A percentile compares a stretch with the other conserved stretches of the same genome.
Conservation (phyloP, 2,113 vertebrate genomes). For the Nipponia nippon region DNA sequence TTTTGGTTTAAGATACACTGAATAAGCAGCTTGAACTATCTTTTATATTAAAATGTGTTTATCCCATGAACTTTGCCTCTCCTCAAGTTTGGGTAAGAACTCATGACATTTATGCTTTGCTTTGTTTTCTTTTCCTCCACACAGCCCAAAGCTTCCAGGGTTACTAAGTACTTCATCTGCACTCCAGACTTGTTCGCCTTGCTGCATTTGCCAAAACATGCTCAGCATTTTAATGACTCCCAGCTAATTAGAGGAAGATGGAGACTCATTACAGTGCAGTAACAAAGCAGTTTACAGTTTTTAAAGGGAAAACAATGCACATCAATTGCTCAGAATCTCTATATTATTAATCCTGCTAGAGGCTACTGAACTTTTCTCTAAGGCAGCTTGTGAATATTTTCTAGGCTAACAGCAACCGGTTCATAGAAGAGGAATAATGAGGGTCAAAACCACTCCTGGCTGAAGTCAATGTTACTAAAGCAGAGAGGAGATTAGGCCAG, state of each 20-base stretch:
- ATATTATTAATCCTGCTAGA: neutral
- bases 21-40: neutral
- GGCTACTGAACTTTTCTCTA: neutral
- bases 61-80: neutral
- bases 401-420: neutral
- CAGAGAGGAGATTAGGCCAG: neutral
- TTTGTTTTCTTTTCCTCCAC: neutral
- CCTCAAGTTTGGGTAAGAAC: neutral
- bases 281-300: neutral
- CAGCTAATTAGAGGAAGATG: slow-evolving; percentile 25
- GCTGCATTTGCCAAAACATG: slow-evolving; percentile 46
- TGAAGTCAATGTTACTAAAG: neutral
- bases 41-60: neutral
- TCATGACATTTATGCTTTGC: neutral
- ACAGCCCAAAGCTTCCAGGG: neutral
- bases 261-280: neutral
- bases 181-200: slow-evolving; percentile 8
- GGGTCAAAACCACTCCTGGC: neutral
- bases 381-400: neutral
- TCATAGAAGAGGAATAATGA: neutral
- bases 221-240: slow-evolving; percentile 47
- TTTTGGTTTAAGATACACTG: neutral
- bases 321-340: neutral
- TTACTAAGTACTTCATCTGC: slow-evolving; percentile 37
- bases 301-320: slow-evolving; percentile 7